Conservation (phyloP, 2,888 invertebrate species). For the Meiosimyza decipiens region DNA sequence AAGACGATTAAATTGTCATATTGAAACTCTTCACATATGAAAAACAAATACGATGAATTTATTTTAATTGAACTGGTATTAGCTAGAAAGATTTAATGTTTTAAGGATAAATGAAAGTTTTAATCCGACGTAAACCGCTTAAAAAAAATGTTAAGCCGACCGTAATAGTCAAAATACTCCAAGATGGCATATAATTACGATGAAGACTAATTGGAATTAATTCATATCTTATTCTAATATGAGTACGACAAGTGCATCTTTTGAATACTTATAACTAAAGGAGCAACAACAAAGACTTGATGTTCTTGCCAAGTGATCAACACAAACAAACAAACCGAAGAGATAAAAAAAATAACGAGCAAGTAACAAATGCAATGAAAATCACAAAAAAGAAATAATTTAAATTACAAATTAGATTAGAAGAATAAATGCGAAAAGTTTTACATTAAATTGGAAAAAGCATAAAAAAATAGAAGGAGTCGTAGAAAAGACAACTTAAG, state of each 20-base stretch:
- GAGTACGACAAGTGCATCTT: neutral
- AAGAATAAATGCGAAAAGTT: slow-evolving; percentile 42
- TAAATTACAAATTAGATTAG: slow-evolving; percentile 42
- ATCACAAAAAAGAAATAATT: slow-evolving; percentile 26
- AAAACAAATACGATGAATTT: too few relatives aligned
- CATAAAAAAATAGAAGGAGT: neutral
- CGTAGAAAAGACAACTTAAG: slow-evolving; percentile 10
- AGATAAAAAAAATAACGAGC: neutral
- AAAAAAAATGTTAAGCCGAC: too few relatives aligned
- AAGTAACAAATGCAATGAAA: neutral
- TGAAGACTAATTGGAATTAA: too few relatives aligned
- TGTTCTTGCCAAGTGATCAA: neutral
- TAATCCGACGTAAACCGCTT: too few relatives aligned
- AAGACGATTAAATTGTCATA: too few relatives aligned
- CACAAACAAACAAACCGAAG: neutral
- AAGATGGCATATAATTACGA: too few relatives aligned
- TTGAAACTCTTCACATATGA: too few relatives aligned
- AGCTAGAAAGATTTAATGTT: too few relatives aligned
- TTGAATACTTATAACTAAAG: neutral
- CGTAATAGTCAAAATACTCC: too few relatives aligned
- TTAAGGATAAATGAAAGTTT: too few relatives aligned
- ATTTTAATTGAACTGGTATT: too few relatives aligned
- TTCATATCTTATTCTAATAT: too few relatives aligned
- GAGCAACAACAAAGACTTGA: neutral
- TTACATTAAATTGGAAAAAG: slow-evolving; percentile 19